Conservation (phyloP, 2,888 invertebrate genomes). For the Glyphotaelius pellucidus region DNA sequence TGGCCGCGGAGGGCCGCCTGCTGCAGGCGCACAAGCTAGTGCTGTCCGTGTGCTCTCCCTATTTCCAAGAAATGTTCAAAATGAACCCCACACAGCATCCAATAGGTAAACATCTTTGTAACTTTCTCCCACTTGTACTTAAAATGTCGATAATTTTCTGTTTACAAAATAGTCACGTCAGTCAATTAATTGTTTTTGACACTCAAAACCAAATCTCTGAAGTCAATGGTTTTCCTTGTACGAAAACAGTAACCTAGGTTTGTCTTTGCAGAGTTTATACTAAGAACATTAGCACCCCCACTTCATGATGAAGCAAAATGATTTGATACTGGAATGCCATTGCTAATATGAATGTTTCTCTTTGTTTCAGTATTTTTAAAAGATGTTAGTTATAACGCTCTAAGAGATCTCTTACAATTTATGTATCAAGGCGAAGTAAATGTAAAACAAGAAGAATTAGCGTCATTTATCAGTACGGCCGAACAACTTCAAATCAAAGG, state of each 20-base stretch:
- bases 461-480: conserved; percentile 84
- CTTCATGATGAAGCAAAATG: neutral
- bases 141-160: neutral
- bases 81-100: conserved; percentile 84
- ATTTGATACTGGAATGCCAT: neutral
- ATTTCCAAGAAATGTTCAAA: conserved; percentile 85
- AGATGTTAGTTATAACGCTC: conserved; percentile 83
- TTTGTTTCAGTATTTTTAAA: conserved; percentile 81
- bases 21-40: conserved; percentile 85
- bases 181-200: too few relatives aligned
- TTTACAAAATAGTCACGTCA: too few relatives aligned
- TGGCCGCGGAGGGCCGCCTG: conserved; percentile 84
- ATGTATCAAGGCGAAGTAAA: conserved; percentile 86
- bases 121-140: conserved; percentile 35
- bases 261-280: too few relatives aligned
- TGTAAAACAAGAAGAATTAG: conserved; percentile 84
- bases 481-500: conserved; percentile 85
- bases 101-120: conserved; percentile 76
- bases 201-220: neutral
- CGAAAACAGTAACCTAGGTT: too few relatives aligned
- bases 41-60: conserved; percentile 85
- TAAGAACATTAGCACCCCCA: neutral
- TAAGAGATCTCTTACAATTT: conserved; percentile 84
- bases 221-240: too few relatives aligned
- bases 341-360: neutral